Conservation (phyloP, 2,888 invertebrate species). For the Zygogramma bicolorata region DNA sequence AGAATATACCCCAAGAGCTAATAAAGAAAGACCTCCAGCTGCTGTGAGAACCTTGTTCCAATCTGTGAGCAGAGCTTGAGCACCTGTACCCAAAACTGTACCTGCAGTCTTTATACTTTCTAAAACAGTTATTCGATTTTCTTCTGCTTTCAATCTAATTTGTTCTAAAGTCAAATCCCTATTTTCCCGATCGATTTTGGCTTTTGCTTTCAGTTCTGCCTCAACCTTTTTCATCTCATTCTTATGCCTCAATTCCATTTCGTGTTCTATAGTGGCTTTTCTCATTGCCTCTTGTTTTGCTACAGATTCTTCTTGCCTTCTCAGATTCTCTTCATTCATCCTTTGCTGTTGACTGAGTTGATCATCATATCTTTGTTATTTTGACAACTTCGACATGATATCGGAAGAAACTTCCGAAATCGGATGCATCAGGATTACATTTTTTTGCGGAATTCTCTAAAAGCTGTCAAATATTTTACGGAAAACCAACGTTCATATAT, state of each 20-base stretch:
- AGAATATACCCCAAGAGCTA: constrained; percentile 95
- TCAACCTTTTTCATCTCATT: constrained; percentile 93
- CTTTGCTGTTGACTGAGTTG: constrained; percentile 91
- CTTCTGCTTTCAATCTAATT: constrained; percentile 89
- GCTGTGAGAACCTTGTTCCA: constrained; percentile 96
- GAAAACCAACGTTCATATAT: no score
- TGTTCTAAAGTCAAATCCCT: constrained; percentile 95
- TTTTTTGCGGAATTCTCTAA: no score
- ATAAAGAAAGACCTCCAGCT: constrained; percentile 90
- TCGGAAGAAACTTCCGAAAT: no score
- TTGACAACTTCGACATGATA: no score
- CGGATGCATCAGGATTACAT: no score
- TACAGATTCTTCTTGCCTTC: constrained; percentile 96
- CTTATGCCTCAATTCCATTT: constrained; percentile 92
- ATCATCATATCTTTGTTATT: constrained; percentile 95
- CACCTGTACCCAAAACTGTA: constrained; percentile 91
- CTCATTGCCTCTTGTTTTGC: constrained; percentile 97
- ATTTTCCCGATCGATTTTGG: constrained; percentile 95
- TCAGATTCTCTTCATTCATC: constrained; percentile 93
- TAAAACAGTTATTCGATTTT: constrained; percentile 92
- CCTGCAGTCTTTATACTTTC: constrained; percentile 99
- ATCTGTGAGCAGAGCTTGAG: constrained; percentile 91
- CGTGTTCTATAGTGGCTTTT: constrained; percentile 93
- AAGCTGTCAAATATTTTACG: no score
- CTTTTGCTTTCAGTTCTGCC: constrained; percentile 89